Evolutionary conservation across 2,113 vertebrate genomes (phyloP).

Genomic region (Ondatra zibethicus): DNA sequence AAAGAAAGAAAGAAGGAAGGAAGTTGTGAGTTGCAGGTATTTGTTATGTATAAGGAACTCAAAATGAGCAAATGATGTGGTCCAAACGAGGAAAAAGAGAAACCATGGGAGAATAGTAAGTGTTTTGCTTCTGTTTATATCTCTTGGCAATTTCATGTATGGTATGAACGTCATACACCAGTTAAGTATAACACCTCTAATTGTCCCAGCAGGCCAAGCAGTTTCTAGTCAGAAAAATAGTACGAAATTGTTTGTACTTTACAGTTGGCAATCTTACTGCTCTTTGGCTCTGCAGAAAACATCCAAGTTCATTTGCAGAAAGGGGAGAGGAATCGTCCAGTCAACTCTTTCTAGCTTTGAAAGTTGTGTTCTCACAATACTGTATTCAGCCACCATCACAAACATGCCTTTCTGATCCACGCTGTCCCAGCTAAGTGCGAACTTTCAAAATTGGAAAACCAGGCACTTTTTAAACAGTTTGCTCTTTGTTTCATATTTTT

Average conservation of each 20-base stretch:
- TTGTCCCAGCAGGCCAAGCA: neutral
- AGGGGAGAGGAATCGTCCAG: constrained; percentile 36
- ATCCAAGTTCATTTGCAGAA: constrained; percentile 8
- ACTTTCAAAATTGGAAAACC: constrained; percentile 77
- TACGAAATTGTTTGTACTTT: neutral
- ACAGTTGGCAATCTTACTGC: neutral
- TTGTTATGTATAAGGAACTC: constrained; percentile 44
- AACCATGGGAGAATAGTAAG: neutral
- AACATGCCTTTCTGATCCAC: constrained; percentile 74
- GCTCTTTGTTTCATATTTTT: constrained; percentile 71
- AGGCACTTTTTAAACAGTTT: constrained; percentile 73
- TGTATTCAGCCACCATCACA: constrained; percentile 68
- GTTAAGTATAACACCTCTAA: neutral
- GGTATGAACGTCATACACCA: neutral
- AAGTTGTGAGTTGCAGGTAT: constrained; percentile 3
- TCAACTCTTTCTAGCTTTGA: constrained; percentile 46
- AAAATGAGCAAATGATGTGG: neutral
- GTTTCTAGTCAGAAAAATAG: neutral
- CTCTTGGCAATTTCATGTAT: neutral
- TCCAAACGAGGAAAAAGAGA: constrained; percentile 3
- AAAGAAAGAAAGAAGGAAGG: neutral
- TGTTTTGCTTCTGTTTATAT: constrained; percentile 35
- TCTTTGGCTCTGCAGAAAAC: neutral
- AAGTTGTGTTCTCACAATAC: constrained; percentile 61
- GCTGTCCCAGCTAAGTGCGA: constrained; percentile 63